Evolutionary conservation across 1,140 invertebrate genomes (phyloP), one percentile per base, ranked within the genome.

Genomic region (Magallana angulata): DNA sequence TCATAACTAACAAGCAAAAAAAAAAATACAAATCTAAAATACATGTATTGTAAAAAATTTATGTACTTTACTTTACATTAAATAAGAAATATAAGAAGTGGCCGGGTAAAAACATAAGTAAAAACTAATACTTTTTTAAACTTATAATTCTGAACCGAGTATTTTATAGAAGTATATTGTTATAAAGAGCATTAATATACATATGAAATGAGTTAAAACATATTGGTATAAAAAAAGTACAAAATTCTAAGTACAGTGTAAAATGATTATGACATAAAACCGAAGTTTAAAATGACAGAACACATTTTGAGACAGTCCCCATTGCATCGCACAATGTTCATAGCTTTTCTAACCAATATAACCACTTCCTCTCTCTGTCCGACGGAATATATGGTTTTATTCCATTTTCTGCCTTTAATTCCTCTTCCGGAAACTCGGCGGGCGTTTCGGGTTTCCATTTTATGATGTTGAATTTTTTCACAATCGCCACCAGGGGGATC

Each of bases 401-500:
- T 18, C 30, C 59, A 57, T 85, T 68, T 62, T 90, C 88, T 18
- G 60, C 58, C 24, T 81, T 85, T 18, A 90, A 76, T 85, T 89
- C 83, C 8, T 90, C 90, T 16, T 60, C 71, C 16, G 90, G 90
- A 85, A 90, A 90, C 86, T 89, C 86, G 58, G 86, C 88, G 16
- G 88, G 88, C 80, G 24, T 84, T 18, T 86, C 88, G 5, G 30
- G 58, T 36, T 89, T 30, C 85, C 88, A 86, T 84, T 86, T 86
- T 18, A 86, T 60, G n/a, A 85, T 48, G 8, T 84, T 85, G 68
- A 90, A 89, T 14, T 89, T 89, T 80, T 89, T 90, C 11, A 89
- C 85, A 59, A 90, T 64, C 12, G 88, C 90, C 0, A 89, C 90
- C 14, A 85, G 82, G 30, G 90, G 90, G 64, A 90, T 89, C 90